Evolutionary conservation across 2,888 invertebrate species (phyloP), one percentile per base, ranked within the genome.

Genomic region (Seira musarum): DNA sequence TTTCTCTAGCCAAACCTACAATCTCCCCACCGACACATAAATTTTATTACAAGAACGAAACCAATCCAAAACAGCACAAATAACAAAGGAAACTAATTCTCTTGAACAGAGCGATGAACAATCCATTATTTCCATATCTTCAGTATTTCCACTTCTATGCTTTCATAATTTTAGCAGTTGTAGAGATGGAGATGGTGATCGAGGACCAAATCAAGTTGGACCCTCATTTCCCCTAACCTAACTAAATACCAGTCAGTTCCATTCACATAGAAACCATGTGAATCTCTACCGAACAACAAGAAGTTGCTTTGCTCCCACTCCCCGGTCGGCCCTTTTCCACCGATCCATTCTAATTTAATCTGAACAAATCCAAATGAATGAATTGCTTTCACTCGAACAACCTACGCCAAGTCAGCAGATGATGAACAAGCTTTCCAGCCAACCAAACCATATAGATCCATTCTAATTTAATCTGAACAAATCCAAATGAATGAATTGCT

Each of bases 401-500:
- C 40, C 21, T 49, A 76, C 57, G 64, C 35, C 66, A 72, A 79
- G 68, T 68, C 78, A 79, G 68, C 78, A 72, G 67, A 71, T 78
- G 78, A 71, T 78, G 78, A 72, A 67, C 67, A 67, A 68, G 25
- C 49, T 61, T 24, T 3, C 66, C 2, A 17, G 46, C 25, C 46
- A 63, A 13, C 57, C 8, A 6, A 65, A 46, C 6, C 40, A 40
- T 40, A 2, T 73, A n/a, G 72, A 79, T 72, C 78, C 78, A 72
- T 72, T 79, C 78, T 79, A 79, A 79, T 79, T 79, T 79, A 79
- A 79, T 79, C 72, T 72, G 78, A 61, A 49, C 72, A 72, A 72
- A 72, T 72, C 67, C 71, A 81, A 81, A 76, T 77, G 71, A 76
- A 81, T 81, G 81, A 65, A 76, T 81, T 72, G 81, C 81, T 81